These are phyloP conservation scores for Nudaria mundana DNA, from an alignment of 2,888 invertebrate genomes.

Conservation along the genomic window DNA sequence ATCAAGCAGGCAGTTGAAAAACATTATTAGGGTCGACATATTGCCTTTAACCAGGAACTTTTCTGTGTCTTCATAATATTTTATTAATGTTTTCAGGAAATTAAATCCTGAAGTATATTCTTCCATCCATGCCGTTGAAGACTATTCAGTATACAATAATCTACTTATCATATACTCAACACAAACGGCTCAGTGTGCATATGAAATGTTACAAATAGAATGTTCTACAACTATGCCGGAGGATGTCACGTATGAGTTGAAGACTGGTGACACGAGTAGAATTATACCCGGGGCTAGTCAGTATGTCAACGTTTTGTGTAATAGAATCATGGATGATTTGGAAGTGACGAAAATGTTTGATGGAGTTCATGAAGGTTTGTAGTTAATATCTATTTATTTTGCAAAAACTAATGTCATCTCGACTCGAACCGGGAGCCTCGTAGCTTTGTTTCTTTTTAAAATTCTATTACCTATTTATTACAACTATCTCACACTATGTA, in stretches of 20 bases:
- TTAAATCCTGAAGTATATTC: conserved; percentile 53
- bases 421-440: too few relatives aligned
- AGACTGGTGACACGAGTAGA: conserved; percentile 54
- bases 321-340: conserved; percentile 56
- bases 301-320: conserved; percentile 66
- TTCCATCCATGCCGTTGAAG: conserved; percentile 50
- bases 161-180: conserved; percentile 65
- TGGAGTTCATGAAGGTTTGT: conserved; percentile 70
- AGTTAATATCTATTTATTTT: too few relatives aligned
- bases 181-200: conserved; percentile 59
- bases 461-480: too few relatives aligned
- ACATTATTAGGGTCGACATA: too few relatives aligned
- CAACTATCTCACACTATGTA: too few relatives aligned
- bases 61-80: not conserved
- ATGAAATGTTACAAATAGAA: conserved; percentile 68
- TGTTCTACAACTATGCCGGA: conserved; percentile 55
- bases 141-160: conserved; percentile 63
- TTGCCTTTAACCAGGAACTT: not conserved
- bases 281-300: conserved; percentile 61
- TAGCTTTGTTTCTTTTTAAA: too few relatives aligned
- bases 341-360: conserved; percentile 69
- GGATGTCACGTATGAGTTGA: conserved; percentile 56
- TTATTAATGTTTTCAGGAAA: conserved; percentile 33
- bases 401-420: too few relatives aligned
- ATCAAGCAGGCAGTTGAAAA: too few relatives aligned